Evolutionary conservation across 2,797 vertebrate genomes (phyloP).

Genomic region (Nyctalus aviator): DNA sequence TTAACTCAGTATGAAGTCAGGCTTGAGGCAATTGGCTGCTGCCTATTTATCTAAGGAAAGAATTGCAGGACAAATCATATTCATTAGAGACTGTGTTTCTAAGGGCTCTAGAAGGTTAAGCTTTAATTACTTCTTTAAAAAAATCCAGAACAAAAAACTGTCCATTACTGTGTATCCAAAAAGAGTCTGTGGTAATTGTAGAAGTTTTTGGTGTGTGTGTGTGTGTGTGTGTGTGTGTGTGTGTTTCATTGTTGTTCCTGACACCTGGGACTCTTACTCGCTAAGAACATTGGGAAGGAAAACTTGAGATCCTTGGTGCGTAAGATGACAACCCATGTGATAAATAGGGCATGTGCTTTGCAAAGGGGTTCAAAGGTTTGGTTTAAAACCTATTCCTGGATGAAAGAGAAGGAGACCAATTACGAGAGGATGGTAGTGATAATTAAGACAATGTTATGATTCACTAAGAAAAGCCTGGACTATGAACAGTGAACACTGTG

Average conservation of each 20-base stretch:
- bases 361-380: constrained; percentile 69
- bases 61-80: neutral
- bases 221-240: too few species aligned
- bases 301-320: constrained; percentile 59
- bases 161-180: neutral
- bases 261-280: constrained; percentile 8
- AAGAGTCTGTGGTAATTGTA: constrained; percentile 16
- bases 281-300: neutral
- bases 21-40: neutral
- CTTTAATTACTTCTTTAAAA: constrained; percentile 11
- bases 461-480: constrained; percentile 83
- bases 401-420: constrained; percentile 70
- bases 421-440: constrained; percentile 69
- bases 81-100: neutral
- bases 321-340: constrained; percentile 44
- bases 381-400: constrained; percentile 71
- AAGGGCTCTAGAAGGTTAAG: constrained; percentile 15
- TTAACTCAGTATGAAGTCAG: neutral
- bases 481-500: constrained; percentile 79
- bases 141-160: constrained; percentile 51
- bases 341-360: accelerated
- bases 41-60: constrained; percentile 21
- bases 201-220: neutral
- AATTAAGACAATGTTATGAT: constrained; percentile 83
- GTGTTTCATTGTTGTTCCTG: constrained; percentile 31